Conservation (phyloP, 2,888 invertebrate genomes). For the Andrena bucephala region DNA sequence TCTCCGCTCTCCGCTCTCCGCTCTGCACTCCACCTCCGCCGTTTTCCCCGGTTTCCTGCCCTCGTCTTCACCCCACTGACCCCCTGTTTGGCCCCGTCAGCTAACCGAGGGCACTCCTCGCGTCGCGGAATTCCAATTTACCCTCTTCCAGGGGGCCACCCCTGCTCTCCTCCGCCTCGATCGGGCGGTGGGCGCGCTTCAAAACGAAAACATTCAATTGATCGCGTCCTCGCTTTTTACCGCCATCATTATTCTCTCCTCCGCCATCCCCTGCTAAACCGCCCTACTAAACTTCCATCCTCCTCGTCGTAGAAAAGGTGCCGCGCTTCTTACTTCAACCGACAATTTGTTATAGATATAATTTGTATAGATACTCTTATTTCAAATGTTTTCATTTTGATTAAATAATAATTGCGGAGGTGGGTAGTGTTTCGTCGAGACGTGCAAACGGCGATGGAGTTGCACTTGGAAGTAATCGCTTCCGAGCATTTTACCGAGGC, state of each 20-base stretch:
- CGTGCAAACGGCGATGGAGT: background rate
- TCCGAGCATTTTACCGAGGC: background rate
- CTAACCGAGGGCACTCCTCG: slow-evolving; percentile 74
- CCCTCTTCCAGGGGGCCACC: slow-evolving; percentile 63
- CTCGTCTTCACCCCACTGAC: slow-evolving; percentile 56
- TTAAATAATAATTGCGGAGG: background rate
- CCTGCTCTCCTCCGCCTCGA: slow-evolving; percentile 71
- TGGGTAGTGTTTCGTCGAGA: background rate
- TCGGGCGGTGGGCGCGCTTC: slow-evolving; percentile 64
- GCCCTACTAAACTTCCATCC: slow-evolving; percentile 42
- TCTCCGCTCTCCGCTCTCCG: slow-evolving; percentile 36
- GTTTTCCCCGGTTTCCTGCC: slow-evolving; percentile 69
- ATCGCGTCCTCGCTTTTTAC: slow-evolving; percentile 68
- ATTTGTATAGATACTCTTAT: background rate
- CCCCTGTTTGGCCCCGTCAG: slow-evolving; percentile 66
- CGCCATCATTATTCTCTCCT: slow-evolving; percentile 55
- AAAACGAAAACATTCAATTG: slow-evolving; percentile 82
- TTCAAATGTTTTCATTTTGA: background rate
- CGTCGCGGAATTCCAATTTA: slow-evolving; percentile 75
- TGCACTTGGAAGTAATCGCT: background rate
- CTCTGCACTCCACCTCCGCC: slow-evolving; percentile 53
- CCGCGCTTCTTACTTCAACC: slow-evolving; percentile 12
- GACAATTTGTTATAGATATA: slow-evolving; percentile 23
- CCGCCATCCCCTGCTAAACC: background rate
- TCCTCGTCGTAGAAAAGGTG: background rate